Evolutionary conservation across 2,888 invertebrate species (phyloP).

Genomic region (Melinaea marsaeus): DNA sequence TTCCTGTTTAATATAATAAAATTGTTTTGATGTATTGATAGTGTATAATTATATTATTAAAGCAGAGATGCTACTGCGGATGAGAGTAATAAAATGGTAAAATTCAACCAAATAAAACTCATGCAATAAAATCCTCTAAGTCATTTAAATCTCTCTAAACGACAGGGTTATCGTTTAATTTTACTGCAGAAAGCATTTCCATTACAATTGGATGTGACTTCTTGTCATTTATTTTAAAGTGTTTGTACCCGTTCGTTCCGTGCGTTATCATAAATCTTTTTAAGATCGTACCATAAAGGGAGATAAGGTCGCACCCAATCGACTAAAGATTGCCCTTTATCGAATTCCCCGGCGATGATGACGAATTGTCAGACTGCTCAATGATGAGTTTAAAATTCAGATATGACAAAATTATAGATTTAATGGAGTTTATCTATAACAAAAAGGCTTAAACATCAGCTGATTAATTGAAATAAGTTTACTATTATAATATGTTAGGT

Average conservation of each 20-base stretch:
- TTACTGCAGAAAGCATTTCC: slow-evolving; percentile 78
- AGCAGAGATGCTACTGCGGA: slow-evolving; percentile 37
- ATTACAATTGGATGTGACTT: slow-evolving; percentile 76
- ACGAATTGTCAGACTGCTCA: slow-evolving; percentile 62
- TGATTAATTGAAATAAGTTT: no score
- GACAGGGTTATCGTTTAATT: slow-evolving; percentile 76
- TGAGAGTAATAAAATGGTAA: slow-evolving; percentile 51
- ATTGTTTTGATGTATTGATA: no score
- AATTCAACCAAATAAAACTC: slow-evolving; percentile 40
- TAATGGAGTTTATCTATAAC: no score
- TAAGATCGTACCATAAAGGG: slow-evolving; percentile 74
- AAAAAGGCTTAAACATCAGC: no score
- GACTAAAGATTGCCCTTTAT: slow-evolving; percentile 69
- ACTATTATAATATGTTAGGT: no score
- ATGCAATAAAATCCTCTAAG: slow-evolving; percentile 67
- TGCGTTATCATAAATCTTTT: slow-evolving; percentile 78
- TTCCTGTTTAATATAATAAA: not conserved
- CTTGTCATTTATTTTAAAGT: slow-evolving; percentile 78
- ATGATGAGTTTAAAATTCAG: slow-evolving; percentile 43
- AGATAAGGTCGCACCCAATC: slow-evolving; percentile 76
- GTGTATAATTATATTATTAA: no score
- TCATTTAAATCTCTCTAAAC: slow-evolving; percentile 75
- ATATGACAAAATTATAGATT: slow-evolving; percentile 16
- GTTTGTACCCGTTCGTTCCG: slow-evolving; percentile 68
- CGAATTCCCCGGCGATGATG: slow-evolving; percentile 62